Base-by-base conservation (phyloP, 2,888 invertebrate genomes). In the Epicampocera succincta region DNA sequence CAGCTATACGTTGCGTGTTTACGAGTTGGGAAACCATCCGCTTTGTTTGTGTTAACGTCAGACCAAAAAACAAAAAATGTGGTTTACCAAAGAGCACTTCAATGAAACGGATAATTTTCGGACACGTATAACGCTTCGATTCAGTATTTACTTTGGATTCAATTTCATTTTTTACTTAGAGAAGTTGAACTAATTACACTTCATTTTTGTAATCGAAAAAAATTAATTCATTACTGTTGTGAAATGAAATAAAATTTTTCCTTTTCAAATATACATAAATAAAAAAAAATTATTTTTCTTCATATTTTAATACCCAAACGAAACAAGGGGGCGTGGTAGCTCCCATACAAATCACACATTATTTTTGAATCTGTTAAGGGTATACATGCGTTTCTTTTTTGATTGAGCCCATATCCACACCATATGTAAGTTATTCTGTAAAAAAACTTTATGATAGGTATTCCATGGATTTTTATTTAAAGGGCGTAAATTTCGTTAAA, bases 1-100 rank as follows among this genome's bases (percentile, higher is more conserved):
- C 68, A 68, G 61, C 15, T 76, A 60, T 76, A 76, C 52, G 75
- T 78, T 63, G 72, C 71, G 58, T 76, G 60, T 75, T 80, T 71
- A 48, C 74, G 74, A 50, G 75, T 80, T 63, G 75, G 74, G 42
- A 69, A 40, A 56, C 71, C 80, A 69, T 65, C 74, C 40, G 50
- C 65, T 33, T 63, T 71, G 40, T 71, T 40, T 56, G 56, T 56
- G 56, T 56, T 56, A 56, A 56, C 56, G 38, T 38, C 54, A 44
- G 71, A 78, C 40, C 12, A 42, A 44, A 77, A 77, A 78, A 72
- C 78, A 66, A 78, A 52, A n/a, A 52, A 52, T 25, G 29, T 69
- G 42, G 76, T 69, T 69, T 69, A 76, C 56, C 60, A 69, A 69
- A 68, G 61, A 69, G 33, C 54, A 52, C 54, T 33, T 33, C 33